These are phyloP conservation scores for Harpalus rubripes DNA, from an alignment of 2,888 invertebrate species.

Conservation along the genomic window DNA sequence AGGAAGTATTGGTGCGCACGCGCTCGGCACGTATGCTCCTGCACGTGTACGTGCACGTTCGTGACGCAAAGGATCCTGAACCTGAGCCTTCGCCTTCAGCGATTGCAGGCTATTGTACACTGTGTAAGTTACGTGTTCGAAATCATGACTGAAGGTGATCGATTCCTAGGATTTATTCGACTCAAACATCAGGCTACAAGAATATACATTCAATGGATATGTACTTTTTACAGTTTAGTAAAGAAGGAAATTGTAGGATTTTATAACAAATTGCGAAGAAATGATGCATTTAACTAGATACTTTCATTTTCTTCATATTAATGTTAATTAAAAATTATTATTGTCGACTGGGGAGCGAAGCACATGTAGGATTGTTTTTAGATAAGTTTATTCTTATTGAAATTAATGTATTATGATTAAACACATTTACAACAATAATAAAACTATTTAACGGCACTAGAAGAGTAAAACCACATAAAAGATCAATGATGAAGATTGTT, in stretches of 20 bases:
- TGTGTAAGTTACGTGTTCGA: constrained; percentile 38
- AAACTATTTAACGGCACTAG: too few relatives aligned
- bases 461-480: too few relatives aligned
- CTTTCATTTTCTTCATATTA: neutral
- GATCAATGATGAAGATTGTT: too few relatives aligned
- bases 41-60: neutral
- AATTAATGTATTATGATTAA: too few relatives aligned
- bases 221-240: neutral
- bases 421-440: too few relatives aligned
- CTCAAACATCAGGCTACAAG: neutral
- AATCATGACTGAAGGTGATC: constrained; percentile 31
- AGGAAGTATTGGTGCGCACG: constrained; percentile 28
- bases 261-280: neutral
- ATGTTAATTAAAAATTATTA: too few relatives aligned
- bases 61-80: constrained; percentile 34
- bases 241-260: neutral
- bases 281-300: neutral
- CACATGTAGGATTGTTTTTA: too few relatives aligned
- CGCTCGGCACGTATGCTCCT: constrained; percentile 32
- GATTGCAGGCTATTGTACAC: constrained; percentile 45
- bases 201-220: neutral
- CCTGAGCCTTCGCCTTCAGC: constrained; percentile 3
- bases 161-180: neutral
- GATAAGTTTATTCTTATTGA: too few relatives aligned
- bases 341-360: too few relatives aligned